These are phyloP conservation scores for Monochamus alternatus DNA, from an alignment of 2,888 invertebrate genomes.

Conservation along the genomic window DNA sequence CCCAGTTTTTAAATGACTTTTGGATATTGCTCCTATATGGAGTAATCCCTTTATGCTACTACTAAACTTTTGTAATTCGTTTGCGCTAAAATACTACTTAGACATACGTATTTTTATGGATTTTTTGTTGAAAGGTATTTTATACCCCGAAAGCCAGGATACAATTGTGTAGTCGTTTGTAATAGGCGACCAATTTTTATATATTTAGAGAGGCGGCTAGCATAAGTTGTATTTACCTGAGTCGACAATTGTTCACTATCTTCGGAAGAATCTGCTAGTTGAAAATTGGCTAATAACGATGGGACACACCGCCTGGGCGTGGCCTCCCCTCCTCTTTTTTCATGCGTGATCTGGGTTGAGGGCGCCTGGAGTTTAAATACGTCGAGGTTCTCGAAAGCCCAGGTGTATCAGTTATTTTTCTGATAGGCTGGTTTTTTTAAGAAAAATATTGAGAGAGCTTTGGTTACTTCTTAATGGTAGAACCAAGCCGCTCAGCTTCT, in stretches of 20 bases:
- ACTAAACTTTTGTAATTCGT: neutral
- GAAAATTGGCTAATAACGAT: too few species aligned
- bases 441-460: neutral
- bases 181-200: slow-evolving; percentile 26
- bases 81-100: neutral
- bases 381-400: slow-evolving; percentile 11
- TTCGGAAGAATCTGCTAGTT: too few species aligned
- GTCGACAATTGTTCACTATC: too few species aligned
- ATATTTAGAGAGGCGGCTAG: slow-evolving; percentile 35
- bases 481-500: slow-evolving; percentile 35
- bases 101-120: neutral
- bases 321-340: slow-evolving; percentile 38
- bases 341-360: slow-evolving; percentile 17
- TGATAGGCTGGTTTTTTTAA: too few species aligned
- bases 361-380: slow-evolving; percentile 39
- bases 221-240: slow-evolving; percentile 39
- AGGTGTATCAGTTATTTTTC: too few species aligned
- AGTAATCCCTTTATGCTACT: neutral
- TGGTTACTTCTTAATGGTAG: slow-evolving; percentile 37
- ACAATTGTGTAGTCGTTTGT: slow-evolving; percentile 16
- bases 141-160: slow-evolving; percentile 31
- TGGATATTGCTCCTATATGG: neutral
- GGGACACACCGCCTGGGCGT: neutral
- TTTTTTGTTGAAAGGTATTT: neutral
- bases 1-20: neutral